Conservation (phyloP, 35 echinoderm and acorn worm genomes). For the Patiria miniata region DNA sequence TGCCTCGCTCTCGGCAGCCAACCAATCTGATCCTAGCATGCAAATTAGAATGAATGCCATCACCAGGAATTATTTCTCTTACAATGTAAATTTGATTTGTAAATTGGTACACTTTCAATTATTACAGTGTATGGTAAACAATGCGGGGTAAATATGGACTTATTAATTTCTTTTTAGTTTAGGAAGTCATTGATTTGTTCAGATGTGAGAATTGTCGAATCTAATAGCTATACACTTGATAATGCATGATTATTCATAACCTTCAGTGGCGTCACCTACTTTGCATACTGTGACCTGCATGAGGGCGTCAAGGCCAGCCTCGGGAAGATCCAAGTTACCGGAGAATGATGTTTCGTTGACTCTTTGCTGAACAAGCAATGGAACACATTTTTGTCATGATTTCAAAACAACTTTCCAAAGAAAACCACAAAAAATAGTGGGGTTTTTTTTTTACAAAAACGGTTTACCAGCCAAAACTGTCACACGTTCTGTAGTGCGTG, state of each 20-base stretch:
- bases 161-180: too few species aligned
- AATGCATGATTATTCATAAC: background rate
- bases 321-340: constrained; percentile 87
- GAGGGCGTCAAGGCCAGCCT: constrained; percentile 91
- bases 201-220: too few species aligned
- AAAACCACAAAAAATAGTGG: background rate
- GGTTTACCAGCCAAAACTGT: background rate
- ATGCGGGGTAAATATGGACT: too few species aligned
- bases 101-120: background rate
- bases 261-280: constrained; percentile 47
- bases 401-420: background rate
- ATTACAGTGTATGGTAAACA: background rate
- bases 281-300: constrained; percentile 92
- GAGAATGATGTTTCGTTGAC: constrained; percentile 52
- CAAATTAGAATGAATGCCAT: background rate
- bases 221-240: background rate
- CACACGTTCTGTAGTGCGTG: too few species aligned
- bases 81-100: background rate
- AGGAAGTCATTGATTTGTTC: too few species aligned
- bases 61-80: background rate
- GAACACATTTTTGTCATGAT: background rate
- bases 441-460: too few species aligned
- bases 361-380: constrained; percentile 20
- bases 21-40: constrained; percentile 69
- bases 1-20: constrained; percentile 81